Conservation (phyloP, 2,888 invertebrate species). For the Perdita meconis region DNA sequence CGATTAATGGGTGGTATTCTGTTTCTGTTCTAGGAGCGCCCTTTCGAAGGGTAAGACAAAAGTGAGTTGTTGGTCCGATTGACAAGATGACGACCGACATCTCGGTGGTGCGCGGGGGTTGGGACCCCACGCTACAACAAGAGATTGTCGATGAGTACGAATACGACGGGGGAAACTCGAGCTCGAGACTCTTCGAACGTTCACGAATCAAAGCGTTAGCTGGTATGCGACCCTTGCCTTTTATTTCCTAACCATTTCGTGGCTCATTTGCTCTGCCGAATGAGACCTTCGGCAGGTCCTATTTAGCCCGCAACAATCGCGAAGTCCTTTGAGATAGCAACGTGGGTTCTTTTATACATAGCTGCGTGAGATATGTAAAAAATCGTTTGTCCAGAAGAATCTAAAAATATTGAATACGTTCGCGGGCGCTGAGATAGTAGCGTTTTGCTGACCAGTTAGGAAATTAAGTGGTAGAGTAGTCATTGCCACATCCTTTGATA, state of each 20-base stretch:
- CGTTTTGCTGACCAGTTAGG: not conserved
- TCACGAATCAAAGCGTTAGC: conserved; percentile 99
- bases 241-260: not conserved
- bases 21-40: conserved; percentile 78
- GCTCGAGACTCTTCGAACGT: conserved; percentile 99
- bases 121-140: conserved; percentile 97
- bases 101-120: conserved; percentile 93
- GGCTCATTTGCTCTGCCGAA: not conserved
- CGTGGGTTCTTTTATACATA: too few relatives aligned
- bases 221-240: conserved; percentile 86
- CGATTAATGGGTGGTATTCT: not conserved
- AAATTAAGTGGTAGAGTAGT: conserved; percentile 1
- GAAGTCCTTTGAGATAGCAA: not conserved
- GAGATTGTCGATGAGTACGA: conserved; percentile 99
- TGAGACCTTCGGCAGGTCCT: too few relatives aligned
- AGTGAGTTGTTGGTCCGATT: conserved; percentile 82
- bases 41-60: conserved; percentile 77
- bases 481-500: conserved; percentile 68
- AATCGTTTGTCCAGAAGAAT: too few relatives aligned
- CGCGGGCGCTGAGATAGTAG: too few relatives aligned
- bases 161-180: conserved; percentile 99
- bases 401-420: too few relatives aligned
- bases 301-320: not conserved
- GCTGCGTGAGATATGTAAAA: too few relatives aligned
- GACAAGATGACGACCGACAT: conserved; percentile 97